Conservation (phyloP, 2,888 invertebrate genomes). For the Axea sp. region DNA sequence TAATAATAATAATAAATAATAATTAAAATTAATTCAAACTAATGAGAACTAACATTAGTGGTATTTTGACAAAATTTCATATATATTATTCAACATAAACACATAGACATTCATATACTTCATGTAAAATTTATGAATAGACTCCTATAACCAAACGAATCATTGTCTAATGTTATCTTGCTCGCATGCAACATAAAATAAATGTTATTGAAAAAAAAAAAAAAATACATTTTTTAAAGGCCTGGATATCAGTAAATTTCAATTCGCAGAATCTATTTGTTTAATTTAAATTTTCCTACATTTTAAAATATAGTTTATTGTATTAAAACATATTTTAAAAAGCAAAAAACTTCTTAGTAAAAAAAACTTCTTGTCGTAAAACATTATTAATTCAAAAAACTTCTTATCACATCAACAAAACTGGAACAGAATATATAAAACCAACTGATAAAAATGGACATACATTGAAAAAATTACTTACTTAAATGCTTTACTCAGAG, state of each 20-base stretch:
- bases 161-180: constrained; percentile 76
- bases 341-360: no score
- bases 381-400: no score
- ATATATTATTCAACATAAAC: constrained; percentile 80
- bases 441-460: no score
- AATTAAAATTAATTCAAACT: no score
- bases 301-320: no score
- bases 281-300: no score
- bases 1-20: no score
- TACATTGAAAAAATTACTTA: constrained; percentile 76
- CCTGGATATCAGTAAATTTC: no score
- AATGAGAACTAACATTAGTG: constrained; percentile 79
- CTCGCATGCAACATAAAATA: constrained; percentile 73
- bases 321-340: no score
- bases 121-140: constrained; percentile 80
- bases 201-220: constrained; percentile 41
- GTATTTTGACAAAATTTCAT: constrained; percentile 79
- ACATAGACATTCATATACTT: constrained; percentile 80
- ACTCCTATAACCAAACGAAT: constrained; percentile 79
- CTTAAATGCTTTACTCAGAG: constrained; percentile 94
- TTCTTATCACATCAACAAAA: constrained; percentile 32
- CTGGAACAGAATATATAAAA: background rate
- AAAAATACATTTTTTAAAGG: no score
- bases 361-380: no score
- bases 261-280: no score